These are phyloP conservation scores for Hippasteria phrygiana DNA, from an alignment of 53 echinoderm and acorn worm genomes.

Conservation along the genomic window DNA sequence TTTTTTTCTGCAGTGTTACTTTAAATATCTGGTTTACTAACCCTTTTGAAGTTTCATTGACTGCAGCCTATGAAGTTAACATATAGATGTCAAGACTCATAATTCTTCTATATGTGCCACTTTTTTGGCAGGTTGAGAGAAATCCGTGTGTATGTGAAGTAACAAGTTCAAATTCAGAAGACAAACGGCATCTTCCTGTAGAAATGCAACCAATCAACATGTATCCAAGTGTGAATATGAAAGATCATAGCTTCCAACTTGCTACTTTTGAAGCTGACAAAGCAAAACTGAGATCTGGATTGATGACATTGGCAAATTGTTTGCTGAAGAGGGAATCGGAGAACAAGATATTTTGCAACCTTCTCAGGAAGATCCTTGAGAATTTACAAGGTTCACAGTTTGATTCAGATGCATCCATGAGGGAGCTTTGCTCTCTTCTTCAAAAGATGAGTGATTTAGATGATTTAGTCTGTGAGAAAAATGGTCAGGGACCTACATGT, in stretches of 20 bases:
- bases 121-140: too few relatives aligned
- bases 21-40: too few relatives aligned
- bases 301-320: not conserved
- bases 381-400: conserved; percentile 12
- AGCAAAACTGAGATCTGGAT: conserved; percentile 21
- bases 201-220: not conserved
- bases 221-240: not conserved
- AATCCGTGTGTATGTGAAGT: too few relatives aligned
- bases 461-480: not conserved
- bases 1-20: too few relatives aligned
- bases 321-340: conserved; percentile 20
- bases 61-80: too few relatives aligned
- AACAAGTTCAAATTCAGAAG: too few relatives aligned
- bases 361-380: not conserved
- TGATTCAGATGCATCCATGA: conserved; percentile 21
- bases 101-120: too few relatives aligned
- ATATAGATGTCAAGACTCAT: too few relatives aligned
- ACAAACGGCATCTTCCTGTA: too few relatives aligned
- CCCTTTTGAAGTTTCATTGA: too few relatives aligned
- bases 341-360: not conserved
- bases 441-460: conserved; percentile 14
- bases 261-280: not conserved
- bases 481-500: not conserved
- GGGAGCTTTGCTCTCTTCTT: not conserved
- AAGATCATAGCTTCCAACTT: not conserved